Conservation (phyloP, 2,888 invertebrate genomes). For the Latrodectus elegans region DNA sequence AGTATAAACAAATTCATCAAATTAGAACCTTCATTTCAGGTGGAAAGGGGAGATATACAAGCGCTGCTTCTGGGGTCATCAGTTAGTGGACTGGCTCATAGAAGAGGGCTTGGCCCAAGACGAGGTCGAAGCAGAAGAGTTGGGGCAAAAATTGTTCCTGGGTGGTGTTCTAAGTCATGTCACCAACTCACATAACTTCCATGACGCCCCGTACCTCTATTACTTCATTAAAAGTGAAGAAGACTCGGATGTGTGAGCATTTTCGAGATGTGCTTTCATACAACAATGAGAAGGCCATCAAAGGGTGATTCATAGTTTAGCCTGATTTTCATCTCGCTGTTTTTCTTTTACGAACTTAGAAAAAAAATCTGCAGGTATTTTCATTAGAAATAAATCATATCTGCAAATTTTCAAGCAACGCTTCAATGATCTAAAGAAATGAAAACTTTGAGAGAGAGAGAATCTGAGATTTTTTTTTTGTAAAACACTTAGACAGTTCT, state of each 20-base stretch:
- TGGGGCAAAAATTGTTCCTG: constrained; percentile 41
- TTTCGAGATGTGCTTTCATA: neutral
- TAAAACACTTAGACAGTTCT: too few relatives aligned
- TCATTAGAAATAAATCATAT: too few relatives aligned
- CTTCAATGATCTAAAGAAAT: too few relatives aligned
- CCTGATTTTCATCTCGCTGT: too few relatives aligned
- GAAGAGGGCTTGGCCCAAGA: constrained; percentile 49
- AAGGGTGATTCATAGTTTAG: too few relatives aligned
- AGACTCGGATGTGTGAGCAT: neutral
- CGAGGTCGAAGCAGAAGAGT: constrained; percentile 49
- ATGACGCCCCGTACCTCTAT: constrained; percentile 61
- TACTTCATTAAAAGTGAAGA: constrained; percentile 24
- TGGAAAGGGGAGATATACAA: constrained; percentile 50
- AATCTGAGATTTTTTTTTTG: too few relatives aligned
- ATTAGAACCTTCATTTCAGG: neutral
- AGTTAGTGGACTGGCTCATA: constrained; percentile 56
- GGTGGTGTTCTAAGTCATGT: constrained; percentile 47
- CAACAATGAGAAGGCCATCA: too few relatives aligned
- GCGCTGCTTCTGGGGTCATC: constrained; percentile 52
- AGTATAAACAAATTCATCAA: too few relatives aligned
- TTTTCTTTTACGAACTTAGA: too few relatives aligned
- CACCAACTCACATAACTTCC: constrained; percentile 35
- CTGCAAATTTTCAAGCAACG: too few relatives aligned
- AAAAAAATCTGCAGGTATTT: too few relatives aligned
- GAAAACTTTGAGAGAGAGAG: too few relatives aligned